Conservation (phyloP, 2,888 invertebrate species). For the Drosophila multiciliata region DNA sequence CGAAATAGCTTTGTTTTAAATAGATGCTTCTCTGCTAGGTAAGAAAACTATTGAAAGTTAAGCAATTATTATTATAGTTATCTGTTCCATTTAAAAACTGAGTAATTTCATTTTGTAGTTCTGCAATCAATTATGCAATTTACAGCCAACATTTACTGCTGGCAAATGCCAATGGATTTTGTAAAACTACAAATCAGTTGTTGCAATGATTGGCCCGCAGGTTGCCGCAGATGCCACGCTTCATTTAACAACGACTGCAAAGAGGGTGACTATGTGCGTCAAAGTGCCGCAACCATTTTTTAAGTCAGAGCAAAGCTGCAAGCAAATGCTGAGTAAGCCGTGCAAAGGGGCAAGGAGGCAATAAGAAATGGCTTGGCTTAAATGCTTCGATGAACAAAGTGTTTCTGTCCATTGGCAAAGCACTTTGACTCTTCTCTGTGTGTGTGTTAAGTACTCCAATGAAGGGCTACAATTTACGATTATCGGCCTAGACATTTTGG, state of each 20-base stretch:
- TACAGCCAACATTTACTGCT: constrained; percentile 46
- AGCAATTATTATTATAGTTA: background rate
- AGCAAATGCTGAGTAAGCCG: background rate
- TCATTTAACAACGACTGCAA: constrained; percentile 52
- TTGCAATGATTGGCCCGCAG: constrained; percentile 30
- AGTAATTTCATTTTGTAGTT: constrained; percentile 17
- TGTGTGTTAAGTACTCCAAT: constrained; percentile 21
- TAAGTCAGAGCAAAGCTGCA: constrained; percentile 33
- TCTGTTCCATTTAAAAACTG: background rate
- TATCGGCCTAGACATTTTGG: constrained; percentile 47
- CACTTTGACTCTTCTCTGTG: constrained; percentile 17
- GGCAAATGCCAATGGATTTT: constrained; percentile 47
- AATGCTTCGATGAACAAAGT: constrained; percentile 66
- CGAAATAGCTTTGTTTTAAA: background rate
- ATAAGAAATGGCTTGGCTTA: constrained; percentile 72
- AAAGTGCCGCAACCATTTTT: constrained; percentile 55
- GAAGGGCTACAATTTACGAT: constrained; percentile 53
- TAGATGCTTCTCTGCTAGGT: background rate
- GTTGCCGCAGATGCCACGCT: constrained; percentile 54
- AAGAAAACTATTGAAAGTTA: background rate
- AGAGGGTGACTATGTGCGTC: constrained; percentile 6
- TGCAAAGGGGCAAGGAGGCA: constrained; percentile 26
- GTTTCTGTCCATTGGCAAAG: constrained; percentile 45
- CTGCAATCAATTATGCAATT: constrained; percentile 63
- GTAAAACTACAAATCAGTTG: constrained; percentile 28